phyloP scores from a whole-genome alignment of 92 coral and sea anemone genomes.

The Paramuricea clavata region DNA sequence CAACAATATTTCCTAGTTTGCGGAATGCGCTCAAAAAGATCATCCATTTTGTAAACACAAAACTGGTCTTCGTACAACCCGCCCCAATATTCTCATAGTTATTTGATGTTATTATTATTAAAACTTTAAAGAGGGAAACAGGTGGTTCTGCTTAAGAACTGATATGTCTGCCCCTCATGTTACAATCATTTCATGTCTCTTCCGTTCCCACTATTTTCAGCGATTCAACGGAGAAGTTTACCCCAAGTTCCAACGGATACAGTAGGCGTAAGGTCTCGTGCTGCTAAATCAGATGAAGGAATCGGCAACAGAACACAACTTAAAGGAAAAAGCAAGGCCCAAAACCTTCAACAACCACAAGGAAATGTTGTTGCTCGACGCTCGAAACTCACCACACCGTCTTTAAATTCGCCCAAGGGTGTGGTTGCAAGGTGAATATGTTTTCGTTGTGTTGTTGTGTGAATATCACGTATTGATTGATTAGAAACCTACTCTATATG shows the following conservation, averaged over 20 bases:
- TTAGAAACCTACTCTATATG: neutral
- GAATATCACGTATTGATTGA: neutral
- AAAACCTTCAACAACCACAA: slow-evolving; percentile 17
- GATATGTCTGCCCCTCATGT: too few relatives aligned
- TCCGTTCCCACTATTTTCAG: neutral
- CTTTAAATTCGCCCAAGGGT: slow-evolving; percentile 35
- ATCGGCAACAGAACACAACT: neutral
- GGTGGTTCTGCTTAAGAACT: too few relatives aligned
- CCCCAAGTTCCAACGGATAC: slow-evolving; percentile 42
- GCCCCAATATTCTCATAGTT: too few relatives aligned
- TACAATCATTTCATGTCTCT: neutral
- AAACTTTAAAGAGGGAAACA: too few relatives aligned
- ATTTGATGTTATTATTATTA: too few relatives aligned
- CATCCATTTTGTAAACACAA: too few relatives aligned
- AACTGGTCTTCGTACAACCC: too few relatives aligned
- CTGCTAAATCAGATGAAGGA: slow-evolving; percentile 28
- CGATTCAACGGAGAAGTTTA: slow-evolving; percentile 39
- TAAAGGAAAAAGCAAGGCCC: slow-evolving; percentile 26
- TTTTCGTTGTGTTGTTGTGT: neutral
- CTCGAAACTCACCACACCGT: slow-evolving; percentile 31
- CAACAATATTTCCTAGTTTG: too few relatives aligned
- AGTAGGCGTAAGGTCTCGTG: slow-evolving; percentile 17
- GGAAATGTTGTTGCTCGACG: slow-evolving; percentile 41
- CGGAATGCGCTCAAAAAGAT: too few relatives aligned
- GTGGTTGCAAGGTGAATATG: slow-evolving; percentile 44